Percentiles rank a stretch among this genome's conserved stretches.
These are phyloP conservation scores for Microchrysa polita DNA, from an alignment of 2,888 invertebrate species.

Conservation along the genomic window DNA sequence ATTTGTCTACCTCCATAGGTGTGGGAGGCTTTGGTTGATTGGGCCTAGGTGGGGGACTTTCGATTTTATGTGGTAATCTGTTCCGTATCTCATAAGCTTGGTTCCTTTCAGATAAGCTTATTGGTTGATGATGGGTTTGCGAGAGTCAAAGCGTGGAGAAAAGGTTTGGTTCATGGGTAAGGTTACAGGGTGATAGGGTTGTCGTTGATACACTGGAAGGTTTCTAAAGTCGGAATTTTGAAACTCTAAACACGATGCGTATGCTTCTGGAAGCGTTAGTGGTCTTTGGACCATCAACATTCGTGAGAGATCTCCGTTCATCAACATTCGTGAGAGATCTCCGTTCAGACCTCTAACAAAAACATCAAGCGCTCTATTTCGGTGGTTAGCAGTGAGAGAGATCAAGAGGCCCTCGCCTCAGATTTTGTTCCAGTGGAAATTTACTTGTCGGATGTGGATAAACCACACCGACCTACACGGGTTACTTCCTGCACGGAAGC, in stretches of 20 bases:
- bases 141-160: neutral
- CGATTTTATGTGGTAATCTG: neutral
- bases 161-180: neutral
- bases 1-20: constrained; percentile 42
- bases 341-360: constrained; percentile 4
- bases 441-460: too few species aligned
- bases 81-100: neutral
- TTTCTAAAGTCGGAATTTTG: neutral
- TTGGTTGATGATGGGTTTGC: neutral
- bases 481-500: too few species aligned
- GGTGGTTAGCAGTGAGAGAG: neutral
- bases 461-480: too few species aligned
- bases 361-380: constrained; percentile 14
- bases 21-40: constrained; percentile 13
- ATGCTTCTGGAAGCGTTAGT: neutral
- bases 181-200: neutral
- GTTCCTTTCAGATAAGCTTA: neutral
- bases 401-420: neutral
- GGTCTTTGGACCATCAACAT: constrained; percentile 11
- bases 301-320: too few species aligned
- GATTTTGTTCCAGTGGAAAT: constrained; percentile 12
- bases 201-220: neutral
- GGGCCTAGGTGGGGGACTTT: neutral
- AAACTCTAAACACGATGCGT: constrained; percentile 18
- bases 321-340: too few species aligned